phyloP scores from a whole-genome alignment of 2,113 vertebrate genomes.

The Emberiza fucata region DNA sequence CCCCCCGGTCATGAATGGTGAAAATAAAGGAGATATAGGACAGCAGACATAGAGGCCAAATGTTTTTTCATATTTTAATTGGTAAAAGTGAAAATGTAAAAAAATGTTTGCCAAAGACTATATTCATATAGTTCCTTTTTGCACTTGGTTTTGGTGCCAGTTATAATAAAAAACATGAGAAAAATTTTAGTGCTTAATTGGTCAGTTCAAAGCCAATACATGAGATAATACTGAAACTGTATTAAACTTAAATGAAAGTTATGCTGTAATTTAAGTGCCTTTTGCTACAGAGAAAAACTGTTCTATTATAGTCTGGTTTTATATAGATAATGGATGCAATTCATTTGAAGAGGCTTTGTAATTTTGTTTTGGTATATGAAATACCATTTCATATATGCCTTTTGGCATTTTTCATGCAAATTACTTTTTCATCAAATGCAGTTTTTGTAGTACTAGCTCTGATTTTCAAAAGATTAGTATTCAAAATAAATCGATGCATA shows the following conservation, averaged over 20 bases:
- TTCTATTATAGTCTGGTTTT: constrained; percentile 10
- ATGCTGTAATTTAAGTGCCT: background rate
- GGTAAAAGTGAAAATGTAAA: background rate
- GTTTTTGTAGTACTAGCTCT: background rate
- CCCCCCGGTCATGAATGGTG: background rate
- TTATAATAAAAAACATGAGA: background rate
- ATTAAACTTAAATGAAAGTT: constrained; percentile 14
- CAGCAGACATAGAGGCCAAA: background rate
- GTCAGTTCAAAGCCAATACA: background rate
- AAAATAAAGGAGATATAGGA: background rate
- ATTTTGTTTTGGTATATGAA: constrained; percentile 41
- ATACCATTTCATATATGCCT: constrained; percentile 17
- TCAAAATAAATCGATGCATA: constrained; percentile 7
- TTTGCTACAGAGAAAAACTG: background rate
- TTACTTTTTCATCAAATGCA: constrained; percentile 18
- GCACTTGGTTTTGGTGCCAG: background rate
- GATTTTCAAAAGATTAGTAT: constrained; percentile 34
- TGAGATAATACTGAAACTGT: background rate
- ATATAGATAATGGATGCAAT: constrained; percentile 34
- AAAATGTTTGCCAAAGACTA: background rate
- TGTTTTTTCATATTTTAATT: background rate
- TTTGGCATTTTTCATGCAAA: constrained; percentile 51
- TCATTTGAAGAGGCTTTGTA: background rate
- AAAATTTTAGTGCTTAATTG: background rate
- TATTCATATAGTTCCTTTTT: background rate